Conservation (phyloP, 2,797 vertebrate species). For the Sebastolobus altivelis region DNA sequence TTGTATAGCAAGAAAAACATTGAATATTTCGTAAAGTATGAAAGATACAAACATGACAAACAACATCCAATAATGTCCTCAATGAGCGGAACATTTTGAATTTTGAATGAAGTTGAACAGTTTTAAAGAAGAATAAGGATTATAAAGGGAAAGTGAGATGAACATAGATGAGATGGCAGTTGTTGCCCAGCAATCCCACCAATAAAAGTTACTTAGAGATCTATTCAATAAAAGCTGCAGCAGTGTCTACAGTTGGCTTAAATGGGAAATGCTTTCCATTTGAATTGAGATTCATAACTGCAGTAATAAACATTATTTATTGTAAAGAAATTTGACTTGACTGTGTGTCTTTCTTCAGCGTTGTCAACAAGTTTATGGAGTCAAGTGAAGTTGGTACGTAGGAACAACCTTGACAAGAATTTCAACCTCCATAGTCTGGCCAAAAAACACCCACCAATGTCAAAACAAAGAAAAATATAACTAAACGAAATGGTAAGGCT, state of each 20-base stretch:
- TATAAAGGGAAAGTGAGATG: neutral
- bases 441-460: too few relatives aligned
- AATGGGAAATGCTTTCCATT: conserved; percentile 63
- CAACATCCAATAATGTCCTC: neutral
- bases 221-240: conserved; percentile 76
- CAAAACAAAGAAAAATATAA: neutral
- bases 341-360: conserved; percentile 10
- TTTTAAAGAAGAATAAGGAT: neutral
- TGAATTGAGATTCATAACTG: conserved; percentile 61
- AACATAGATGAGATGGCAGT: neutral
- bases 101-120: neutral
- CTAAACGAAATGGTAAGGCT: neutral
- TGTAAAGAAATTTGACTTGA: conserved; percentile 49
- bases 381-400: neutral
- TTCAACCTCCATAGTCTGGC: neutral
- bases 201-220: conserved; percentile 41
- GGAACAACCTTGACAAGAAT: neutral
- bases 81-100: neutral
- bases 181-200: neutral
- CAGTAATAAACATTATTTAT: conserved; percentile 79
- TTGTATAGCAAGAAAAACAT: neutral
- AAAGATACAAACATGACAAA: neutral
- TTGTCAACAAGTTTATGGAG: neutral
- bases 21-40: neutral
- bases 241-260: conserved; percentile 39